These are phyloP conservation scores for Tineola bisselliella DNA, from an alignment of 2,888 invertebrate genomes.

Conservation along the genomic window DNA sequence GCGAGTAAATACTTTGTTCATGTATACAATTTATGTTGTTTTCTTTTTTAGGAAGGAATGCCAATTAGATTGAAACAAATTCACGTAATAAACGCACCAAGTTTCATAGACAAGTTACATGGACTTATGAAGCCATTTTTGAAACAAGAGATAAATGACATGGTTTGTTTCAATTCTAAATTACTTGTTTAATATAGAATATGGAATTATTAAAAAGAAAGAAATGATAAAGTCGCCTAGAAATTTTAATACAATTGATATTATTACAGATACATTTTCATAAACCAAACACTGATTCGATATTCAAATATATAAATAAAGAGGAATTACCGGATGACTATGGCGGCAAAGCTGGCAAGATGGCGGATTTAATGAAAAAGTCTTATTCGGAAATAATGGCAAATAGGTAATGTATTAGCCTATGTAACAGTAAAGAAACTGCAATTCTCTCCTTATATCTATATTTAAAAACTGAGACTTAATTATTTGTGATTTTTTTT, in stretches of 20 bases:
- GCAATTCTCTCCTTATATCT: too few relatives aligned
- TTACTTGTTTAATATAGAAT: too few relatives aligned
- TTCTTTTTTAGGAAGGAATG: constrained; percentile 72
- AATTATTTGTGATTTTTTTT: too few relatives aligned
- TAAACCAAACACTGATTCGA: constrained; percentile 68
- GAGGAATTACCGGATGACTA: constrained; percentile 73
- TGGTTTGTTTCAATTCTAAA: constrained; percentile 49
- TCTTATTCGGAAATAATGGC: constrained; percentile 45
- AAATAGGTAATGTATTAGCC: background rate
- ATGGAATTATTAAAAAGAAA: too few relatives aligned
- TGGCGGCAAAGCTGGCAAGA: constrained; percentile 66
- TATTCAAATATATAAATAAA: constrained; percentile 66
- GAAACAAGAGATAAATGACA: constrained; percentile 71
- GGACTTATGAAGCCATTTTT: constrained; percentile 72
- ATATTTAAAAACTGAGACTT: too few relatives aligned
- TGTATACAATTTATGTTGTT: too few relatives aligned
- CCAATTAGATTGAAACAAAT: constrained; percentile 73
- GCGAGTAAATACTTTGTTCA: too few relatives aligned
- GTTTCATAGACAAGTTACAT: constrained; percentile 72
- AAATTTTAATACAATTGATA: background rate
- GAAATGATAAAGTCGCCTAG: too few relatives aligned
- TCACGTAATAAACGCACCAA: constrained; percentile 73
- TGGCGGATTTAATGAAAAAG: constrained; percentile 54
- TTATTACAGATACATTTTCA: constrained; percentile 70
- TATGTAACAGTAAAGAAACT: too few relatives aligned